These are phyloP conservation scores for Ischnus inquisitorius DNA, from an alignment of 2,888 invertebrate genomes.

Conservation along the genomic window DNA sequence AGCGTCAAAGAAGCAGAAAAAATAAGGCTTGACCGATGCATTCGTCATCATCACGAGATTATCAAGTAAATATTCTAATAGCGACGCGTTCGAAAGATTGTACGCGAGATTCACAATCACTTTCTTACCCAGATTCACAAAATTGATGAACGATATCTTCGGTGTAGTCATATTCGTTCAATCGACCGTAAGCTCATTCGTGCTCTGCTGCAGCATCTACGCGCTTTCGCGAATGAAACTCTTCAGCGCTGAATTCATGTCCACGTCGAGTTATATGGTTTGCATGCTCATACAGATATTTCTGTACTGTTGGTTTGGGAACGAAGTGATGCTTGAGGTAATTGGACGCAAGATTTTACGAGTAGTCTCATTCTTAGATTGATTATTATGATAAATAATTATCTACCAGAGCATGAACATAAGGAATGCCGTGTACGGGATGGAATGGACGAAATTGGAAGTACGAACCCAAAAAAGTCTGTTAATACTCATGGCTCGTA, in stretches of 20 bases:
- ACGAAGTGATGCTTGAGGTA: slow-evolving; percentile 33
- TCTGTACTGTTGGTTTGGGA: slow-evolving; percentile 40
- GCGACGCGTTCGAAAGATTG: no score
- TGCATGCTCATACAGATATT: slow-evolving; percentile 45
- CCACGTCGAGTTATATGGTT: slow-evolving; percentile 2
- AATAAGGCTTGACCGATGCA: neutral
- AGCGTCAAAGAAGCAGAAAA: neutral
- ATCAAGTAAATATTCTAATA: neutral
- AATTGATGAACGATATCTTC: slow-evolving; percentile 30
- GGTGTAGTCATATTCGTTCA: slow-evolving; percentile 19
- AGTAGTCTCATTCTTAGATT: no score
- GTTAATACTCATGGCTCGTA: slow-evolving; percentile 39
- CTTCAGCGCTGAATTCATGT: slow-evolving; percentile 20
- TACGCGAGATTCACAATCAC: neutral
- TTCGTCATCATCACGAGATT: slow-evolving; percentile 16
- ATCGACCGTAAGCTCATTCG: slow-evolving; percentile 10
- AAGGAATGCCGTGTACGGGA: slow-evolving; percentile 20
- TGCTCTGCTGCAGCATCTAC: neutral
- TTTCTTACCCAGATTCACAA: slow-evolving; percentile 29
- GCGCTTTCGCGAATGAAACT: slow-evolving; percentile 2
- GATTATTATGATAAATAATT: slow-evolving; percentile 1
- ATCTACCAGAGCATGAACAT: slow-evolving; percentile 34
- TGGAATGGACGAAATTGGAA: slow-evolving; percentile 36
- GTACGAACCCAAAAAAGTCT: slow-evolving; percentile 31
- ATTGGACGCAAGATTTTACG: neutral